phyloP scores from a whole-genome alignment of 2,888 invertebrate genomes.

The Melanostoma scalare region DNA sequence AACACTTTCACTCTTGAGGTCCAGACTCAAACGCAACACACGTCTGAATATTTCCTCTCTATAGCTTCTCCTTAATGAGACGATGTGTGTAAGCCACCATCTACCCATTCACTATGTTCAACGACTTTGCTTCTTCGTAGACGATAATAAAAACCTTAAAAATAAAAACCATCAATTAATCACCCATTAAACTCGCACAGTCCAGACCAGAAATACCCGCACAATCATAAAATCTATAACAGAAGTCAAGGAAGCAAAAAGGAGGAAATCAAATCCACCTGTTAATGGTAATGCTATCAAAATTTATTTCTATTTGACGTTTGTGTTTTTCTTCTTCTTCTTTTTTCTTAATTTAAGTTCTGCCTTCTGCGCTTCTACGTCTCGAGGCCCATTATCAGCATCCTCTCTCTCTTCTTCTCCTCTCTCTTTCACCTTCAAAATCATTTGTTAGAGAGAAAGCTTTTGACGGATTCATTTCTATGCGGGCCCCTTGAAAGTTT shows the following conservation, averaged over 20 bases:
- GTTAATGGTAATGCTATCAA: conserved; percentile 64
- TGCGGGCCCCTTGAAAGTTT: conserved; percentile 6
- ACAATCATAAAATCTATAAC: conserved; percentile 55
- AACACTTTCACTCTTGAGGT: too few species aligned
- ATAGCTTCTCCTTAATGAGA: too few species aligned
- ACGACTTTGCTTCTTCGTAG: too few species aligned
- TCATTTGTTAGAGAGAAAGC: neutral
- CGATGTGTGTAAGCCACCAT: too few species aligned
- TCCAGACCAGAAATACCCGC: conserved; percentile 34
- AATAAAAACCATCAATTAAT: too few species aligned
- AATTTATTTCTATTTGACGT: conserved; percentile 61
- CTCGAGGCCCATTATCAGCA: neutral
- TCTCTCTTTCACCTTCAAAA: neutral
- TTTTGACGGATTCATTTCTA: conserved; percentile 20
- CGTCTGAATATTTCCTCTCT: too few species aligned
- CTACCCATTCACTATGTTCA: too few species aligned
- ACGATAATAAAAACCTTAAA: too few species aligned
- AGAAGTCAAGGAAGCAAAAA: conserved; percentile 54
- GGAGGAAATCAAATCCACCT: conserved; percentile 62
- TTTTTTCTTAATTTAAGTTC: conserved; percentile 20
- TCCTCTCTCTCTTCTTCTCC: neutral
- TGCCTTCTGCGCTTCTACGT: neutral
- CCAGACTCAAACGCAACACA: too few species aligned
- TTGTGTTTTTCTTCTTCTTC: neutral
- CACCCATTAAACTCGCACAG: too few species aligned